Evolutionary conservation across 1,140 invertebrate species (phyloP), one percentile per base, ranked within the genome.

Genomic region (Bombus difficillimus): DNA sequence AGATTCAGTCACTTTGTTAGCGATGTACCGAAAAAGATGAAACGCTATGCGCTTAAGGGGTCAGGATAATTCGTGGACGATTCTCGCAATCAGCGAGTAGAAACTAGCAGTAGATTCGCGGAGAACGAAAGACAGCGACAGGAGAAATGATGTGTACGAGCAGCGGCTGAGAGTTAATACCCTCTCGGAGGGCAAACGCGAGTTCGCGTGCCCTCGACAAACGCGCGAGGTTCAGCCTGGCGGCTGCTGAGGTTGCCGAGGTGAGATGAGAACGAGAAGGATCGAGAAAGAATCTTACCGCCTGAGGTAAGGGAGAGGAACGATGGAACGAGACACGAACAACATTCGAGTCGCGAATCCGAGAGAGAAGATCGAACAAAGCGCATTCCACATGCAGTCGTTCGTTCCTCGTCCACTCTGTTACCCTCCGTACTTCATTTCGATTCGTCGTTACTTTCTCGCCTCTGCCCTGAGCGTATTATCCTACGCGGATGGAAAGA

Each of bases 311-410:
- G 43, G 69, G 80, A 59, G 82, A 73, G 75, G 41, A 76, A 73
- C 59, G 75, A 84, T 39, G 62, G 68, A 86, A 74, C 43, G 81
- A 87, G 82, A 89, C n/a, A 43, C 57, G 78, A 43, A 62, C 62
- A 88, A 78, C 66, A 41, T 59, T 62, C 39, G 32, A 64, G 53
- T 13, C 41, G 80, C 75, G 72, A 39, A 73, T 3, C 37, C 15
- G 57, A 86, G 68, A 86, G 88, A 91, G 91, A 93, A 57, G 76
- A 83, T 76, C 84, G 92, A 94, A 94, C 93, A 94, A 94, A 94
- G 93, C 89, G 86, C 93, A 94, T 94, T 94, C 93, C 92, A 91
- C 91, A 85, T 92, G 84, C 90, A 86, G 83, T 93, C 90, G 92
- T 94, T 94, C 93, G 93, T 93, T 92, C 92, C 92, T 89, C 93